Base-by-base conservation (phyloP, 2,888 invertebrate species). In the Mimachlamys varia region DNA sequence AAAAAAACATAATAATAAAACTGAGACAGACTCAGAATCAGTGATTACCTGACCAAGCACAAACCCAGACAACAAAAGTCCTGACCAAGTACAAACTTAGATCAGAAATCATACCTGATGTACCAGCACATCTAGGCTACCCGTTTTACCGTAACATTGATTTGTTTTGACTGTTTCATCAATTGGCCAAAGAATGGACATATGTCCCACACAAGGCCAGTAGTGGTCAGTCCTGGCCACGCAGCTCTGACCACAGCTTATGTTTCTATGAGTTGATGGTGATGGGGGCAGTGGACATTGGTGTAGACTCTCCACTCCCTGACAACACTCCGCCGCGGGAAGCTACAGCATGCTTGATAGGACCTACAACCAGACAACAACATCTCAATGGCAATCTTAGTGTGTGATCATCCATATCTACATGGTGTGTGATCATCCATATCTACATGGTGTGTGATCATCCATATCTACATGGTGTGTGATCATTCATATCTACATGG, bases 231-330 rank as follows among this genome's bases (percentile, higher is more conserved):
- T 33, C 76, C 13, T 10, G 12, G 5, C 53, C 53, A n/a, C 22
- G 22, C 58, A 19, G n/a, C 76, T 33, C 15, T 76, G 76, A 33
- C 76, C 76, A 76, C 22, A 13, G 27, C 7, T 33, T 12, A 19
- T 19, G 19, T 62, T 22, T 5, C 88, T 91, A 91, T 27, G 91
- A 88, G 87, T 91, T 91, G 50, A 91, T 94, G 89, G 94, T 94
- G 89, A 96, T 95, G 27, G 96, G 96, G 3, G 95, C 95, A n/a
- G 96, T 95, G 17, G 97, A 96, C 92, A 96, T 97, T 38, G 97
- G 97, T 17, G 97, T 97, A 27, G 96, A 96, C 92, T 97, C 97
- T 13, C 96, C 97, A 91, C 90, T 92, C 7, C 89, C 89, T 37
- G 90, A 90, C 37, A 92, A 12, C 76, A 76, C 76, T 13, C 88